phyloP scores from a whole-genome alignment of 2,888 invertebrate genomes.

The Trachelus iudaicus region DNA sequence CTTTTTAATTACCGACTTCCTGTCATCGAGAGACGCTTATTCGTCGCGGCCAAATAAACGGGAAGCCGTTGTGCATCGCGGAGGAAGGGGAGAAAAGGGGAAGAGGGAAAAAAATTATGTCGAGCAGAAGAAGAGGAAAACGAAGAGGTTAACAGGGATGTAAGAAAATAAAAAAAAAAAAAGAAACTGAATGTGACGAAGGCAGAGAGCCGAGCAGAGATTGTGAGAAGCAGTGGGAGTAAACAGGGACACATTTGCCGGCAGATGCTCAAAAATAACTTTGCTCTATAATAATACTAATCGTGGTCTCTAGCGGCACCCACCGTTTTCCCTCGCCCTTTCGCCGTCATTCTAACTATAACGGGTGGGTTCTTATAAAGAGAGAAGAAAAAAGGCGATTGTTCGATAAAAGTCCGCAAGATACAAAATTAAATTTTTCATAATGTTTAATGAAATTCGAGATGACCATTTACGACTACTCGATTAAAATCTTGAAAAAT shows the following conservation, averaged over 20 bases:
- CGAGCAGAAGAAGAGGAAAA: background rate
- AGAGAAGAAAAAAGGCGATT: background rate
- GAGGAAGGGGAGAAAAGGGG: background rate
- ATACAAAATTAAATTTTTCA: background rate
- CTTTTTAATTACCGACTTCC: background rate
- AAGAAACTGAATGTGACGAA: background rate
- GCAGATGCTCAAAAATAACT: slow-evolving; percentile 6
- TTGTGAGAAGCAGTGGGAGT: slow-evolving; percentile 1
- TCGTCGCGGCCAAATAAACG: background rate
- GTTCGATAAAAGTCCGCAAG: background rate
- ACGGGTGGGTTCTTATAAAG: background rate
- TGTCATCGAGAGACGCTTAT: background rate
- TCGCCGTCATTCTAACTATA: background rate
- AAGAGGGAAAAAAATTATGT: background rate
- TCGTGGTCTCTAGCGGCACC: background rate
- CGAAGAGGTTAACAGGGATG: background rate
- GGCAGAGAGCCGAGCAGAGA: background rate
- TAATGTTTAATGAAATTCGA: background rate
- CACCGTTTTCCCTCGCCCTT: background rate
- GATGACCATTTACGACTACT: too few relatives aligned
- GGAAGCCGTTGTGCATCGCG: background rate
- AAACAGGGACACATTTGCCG: slow-evolving; percentile 8
- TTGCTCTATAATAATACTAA: slow-evolving; percentile 7
- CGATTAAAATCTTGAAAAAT: background rate
- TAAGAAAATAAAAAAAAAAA: background rate